Evolutionary conservation across 2,888 invertebrate genomes (phyloP), one percentile per base, ranked within the genome.

Genomic region (Philereme vetulata): DNA sequence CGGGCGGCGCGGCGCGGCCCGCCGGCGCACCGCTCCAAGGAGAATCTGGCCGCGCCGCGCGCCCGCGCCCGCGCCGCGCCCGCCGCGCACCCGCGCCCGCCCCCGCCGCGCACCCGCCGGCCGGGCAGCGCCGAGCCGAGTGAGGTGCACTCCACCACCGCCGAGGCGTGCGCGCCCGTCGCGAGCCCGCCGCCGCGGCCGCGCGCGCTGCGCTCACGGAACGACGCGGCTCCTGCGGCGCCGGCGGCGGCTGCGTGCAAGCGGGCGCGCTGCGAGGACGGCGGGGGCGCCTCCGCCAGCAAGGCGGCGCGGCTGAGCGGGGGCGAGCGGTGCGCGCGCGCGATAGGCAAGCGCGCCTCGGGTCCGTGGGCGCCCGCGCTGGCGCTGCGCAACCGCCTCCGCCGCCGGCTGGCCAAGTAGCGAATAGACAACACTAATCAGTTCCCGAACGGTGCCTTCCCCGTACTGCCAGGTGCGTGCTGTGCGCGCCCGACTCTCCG

Each of bases 21-120:
- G 84, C 85, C 79, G 84, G 84, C 85, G 82, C 84, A 78, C 75
- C 85, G 88, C 81, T 86, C 83, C 76, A 90, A 90, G 85, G 91
- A 91, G 88, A 90, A 91, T 81, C 84, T 78, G 78, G 84, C 82
- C 78, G 82, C 74, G 79, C 82, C 76, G 72, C 75, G 78, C 75
- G 80, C 78, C 69, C 77, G 82, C 78, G 84, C 75, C 58, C 82
- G 84, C 79, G 80, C 70, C 78, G 82, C 77, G 84, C 74, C 59
- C 82, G 82, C 82, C 80, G 71, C 69, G 75, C 75, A 76, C 65
- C 72, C 68, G 66, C 70, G 65, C 62, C 65, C 67, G 65, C 72
- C 65, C 67, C 75, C 66, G 64, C 74, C 65, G 64, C 67, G 64
- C 65, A 66, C 70, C 62, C 70, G 67, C 64, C 74, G 72, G 66